These are phyloP conservation scores for Thaumatotibia leucotreta DNA, from an alignment of 1,140 invertebrate species.

Conservation along the genomic window DNA sequence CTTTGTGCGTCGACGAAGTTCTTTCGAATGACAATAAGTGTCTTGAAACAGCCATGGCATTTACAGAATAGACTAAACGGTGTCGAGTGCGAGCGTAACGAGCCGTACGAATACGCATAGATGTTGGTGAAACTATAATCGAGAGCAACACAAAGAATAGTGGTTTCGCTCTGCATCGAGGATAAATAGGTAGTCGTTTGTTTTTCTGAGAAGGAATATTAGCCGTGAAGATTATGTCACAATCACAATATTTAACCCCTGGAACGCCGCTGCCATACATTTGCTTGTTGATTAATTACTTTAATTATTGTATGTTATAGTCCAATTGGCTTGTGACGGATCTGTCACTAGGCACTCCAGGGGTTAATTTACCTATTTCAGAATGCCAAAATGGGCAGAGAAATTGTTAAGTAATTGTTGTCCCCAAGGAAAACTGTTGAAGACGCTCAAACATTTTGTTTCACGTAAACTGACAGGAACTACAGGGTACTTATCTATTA, in stretches of 20 bases:
- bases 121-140: conserved; percentile 47
- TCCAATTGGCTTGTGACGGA: no score
- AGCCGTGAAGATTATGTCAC: not conserved
- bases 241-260: no score
- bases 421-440: not conserved
- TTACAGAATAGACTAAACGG: conserved; percentile 12
- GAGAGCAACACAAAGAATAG: conserved; percentile 53
- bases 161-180: conserved; percentile 37
- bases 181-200: conserved; percentile 19
- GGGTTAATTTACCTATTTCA: not conserved
- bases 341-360: no score
- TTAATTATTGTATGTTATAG: no score
- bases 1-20: not conserved
- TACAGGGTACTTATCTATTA: not conserved
- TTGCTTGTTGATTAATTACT: no score
- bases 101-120: conserved; percentile 26
- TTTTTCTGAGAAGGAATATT: not conserved
- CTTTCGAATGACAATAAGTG: conserved; percentile 7
- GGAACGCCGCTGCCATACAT: no score
- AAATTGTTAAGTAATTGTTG: not conserved
- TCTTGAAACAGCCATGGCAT: conserved; percentile 21
- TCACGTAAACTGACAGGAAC: not conserved
- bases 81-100: conserved; percentile 32
- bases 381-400: not conserved
- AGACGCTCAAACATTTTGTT: not conserved